A percentile compares a stretch with the other conserved stretches of the same genome.
These are phyloP conservation scores for Tetramorium alpestre DNA, from an alignment of 1,140 invertebrate genomes.

Conservation along the genomic window DNA sequence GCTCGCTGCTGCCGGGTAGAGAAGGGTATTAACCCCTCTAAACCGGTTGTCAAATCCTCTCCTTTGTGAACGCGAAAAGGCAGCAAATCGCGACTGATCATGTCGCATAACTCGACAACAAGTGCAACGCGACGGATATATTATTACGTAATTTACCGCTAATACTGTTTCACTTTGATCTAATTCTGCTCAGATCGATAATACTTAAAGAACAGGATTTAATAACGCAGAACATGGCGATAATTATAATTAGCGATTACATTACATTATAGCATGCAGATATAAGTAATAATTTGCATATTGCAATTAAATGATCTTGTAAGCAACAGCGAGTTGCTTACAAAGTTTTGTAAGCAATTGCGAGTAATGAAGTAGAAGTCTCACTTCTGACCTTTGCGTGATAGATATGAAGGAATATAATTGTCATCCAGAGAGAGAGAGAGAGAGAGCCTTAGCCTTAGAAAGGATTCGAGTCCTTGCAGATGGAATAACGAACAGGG, in stretches of 20 bases:
- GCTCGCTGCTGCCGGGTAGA: conserved; percentile 56
- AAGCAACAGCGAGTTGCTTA: neutral
- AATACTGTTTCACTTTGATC: conserved; percentile 25
- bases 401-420: neutral
- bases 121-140: conserved; percentile 9
- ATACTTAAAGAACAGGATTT: neutral
- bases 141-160: conserved; percentile 18
- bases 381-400: conserved; percentile 25
- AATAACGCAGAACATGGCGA: neutral
- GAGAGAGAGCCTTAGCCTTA: neutral
- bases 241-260: neutral
- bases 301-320: neutral
- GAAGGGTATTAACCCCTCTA: conserved; percentile 57
- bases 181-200: neutral
- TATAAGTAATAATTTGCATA: neutral
- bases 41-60: conserved; percentile 62
- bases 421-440: neutral
- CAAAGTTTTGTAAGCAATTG: no score
- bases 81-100: conserved; percentile 46
- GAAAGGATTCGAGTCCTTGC: neutral
- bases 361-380: neutral
- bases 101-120: conserved; percentile 20
- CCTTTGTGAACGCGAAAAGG: conserved; percentile 52
- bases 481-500: neutral
- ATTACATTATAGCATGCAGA: neutral